Percentiles rank a stretch among this genome's conserved stretches.
Conservation (phyloP, 2,797 vertebrate genomes). For the Tapirus indicus region DNA sequence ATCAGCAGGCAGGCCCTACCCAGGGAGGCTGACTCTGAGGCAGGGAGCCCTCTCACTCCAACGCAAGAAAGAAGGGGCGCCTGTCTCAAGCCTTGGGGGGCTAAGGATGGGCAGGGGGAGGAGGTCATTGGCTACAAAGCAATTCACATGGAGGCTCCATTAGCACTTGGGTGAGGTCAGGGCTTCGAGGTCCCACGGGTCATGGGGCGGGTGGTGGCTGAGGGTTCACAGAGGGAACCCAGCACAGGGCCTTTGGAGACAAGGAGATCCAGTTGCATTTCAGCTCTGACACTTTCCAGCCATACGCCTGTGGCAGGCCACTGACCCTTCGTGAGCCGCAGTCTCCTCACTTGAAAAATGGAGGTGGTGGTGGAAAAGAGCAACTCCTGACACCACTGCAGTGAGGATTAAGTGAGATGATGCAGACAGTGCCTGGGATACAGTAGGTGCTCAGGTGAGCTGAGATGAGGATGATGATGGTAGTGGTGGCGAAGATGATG, state of each 20-base stretch:
- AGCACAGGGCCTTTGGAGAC: accelerated
- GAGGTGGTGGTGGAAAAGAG: too few species aligned
- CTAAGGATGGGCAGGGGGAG: neutral
- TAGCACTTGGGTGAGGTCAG: neutral
- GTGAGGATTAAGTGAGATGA: accelerated
- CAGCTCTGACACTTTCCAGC: neutral
- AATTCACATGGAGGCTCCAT: neutral
- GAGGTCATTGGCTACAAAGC: neutral
- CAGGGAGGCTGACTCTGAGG: slow-evolving; percentile 45
- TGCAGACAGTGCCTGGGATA: accelerated
- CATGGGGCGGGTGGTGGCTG: neutral
- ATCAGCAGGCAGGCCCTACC: slow-evolving; percentile 43
- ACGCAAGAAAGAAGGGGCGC: neutral
- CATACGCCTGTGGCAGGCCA: neutral
- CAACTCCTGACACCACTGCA: accelerated
- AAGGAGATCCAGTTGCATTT: too few species aligned
- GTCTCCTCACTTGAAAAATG: neutral
- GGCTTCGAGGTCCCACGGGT: neutral
- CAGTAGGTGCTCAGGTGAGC: neutral
- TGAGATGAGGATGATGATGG: accelerated
- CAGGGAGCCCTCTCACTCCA: neutral
- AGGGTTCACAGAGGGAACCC: neutral
- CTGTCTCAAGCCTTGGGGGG: neutral
- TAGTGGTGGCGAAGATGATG: neutral
- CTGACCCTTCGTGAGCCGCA: accelerated